These are phyloP conservation scores for Choloepus hoffmanni DNA, from an alignment of 2,113 vertebrate genomes.

Conservation along the genomic window DNA sequence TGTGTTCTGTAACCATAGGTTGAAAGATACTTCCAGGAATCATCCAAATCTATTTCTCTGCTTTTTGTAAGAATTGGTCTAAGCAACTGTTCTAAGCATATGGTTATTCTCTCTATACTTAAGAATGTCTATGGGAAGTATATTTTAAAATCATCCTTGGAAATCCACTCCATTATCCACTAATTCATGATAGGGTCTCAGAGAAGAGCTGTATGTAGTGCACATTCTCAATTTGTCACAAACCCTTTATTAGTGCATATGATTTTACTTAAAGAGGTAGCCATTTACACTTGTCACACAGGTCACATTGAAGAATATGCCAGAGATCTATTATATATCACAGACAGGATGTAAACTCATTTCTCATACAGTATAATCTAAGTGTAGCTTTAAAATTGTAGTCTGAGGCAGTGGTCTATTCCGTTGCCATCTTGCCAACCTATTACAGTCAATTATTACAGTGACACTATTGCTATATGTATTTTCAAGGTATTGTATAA, in stretches of 20 bases:
- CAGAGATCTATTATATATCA: conserved; percentile 46
- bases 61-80: conserved; percentile 53
- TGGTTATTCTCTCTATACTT: conserved; percentile 42
- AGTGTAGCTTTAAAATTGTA: conserved; percentile 55
- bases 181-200: not conserved
- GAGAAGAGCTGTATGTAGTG: not conserved
- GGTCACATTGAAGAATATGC: conserved; percentile 18
- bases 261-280: conserved; percentile 54
- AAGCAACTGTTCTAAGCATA: not conserved
- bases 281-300: conserved; percentile 26
- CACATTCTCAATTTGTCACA: conserved; percentile 35
- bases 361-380: conserved; percentile 67
- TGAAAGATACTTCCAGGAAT: not conserved
- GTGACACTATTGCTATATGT: not conserved
- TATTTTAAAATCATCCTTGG: conserved; percentile 26
- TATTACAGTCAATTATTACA: conserved; percentile 44
- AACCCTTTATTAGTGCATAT: conserved; percentile 27
- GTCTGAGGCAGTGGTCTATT: conserved; percentile 42
- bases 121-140: conserved; percentile 18
- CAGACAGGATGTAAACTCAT: conserved; percentile 56
- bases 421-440: conserved; percentile 48
- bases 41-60: not conserved
- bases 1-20: conserved; percentile 4
- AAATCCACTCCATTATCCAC: conserved; percentile 33
- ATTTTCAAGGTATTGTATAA: conserved; percentile 1